These are phyloP conservation scores for Cetoscarus ocellatus DNA, from an alignment of 2,797 vertebrate species.

Conservation along the genomic window DNA sequence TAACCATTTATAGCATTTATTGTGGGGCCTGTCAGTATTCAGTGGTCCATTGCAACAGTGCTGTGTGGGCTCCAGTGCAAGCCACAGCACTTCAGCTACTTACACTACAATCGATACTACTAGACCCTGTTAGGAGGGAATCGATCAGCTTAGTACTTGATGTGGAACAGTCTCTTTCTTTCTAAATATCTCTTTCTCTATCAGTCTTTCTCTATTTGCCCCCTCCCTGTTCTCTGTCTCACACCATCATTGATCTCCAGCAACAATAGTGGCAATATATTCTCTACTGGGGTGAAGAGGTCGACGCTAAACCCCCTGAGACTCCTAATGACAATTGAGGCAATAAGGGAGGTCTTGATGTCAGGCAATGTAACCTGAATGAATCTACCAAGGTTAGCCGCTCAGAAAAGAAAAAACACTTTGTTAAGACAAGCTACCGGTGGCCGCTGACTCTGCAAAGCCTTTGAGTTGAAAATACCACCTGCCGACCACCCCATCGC, in stretches of 20 bases:
- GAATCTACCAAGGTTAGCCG: constrained; percentile 17
- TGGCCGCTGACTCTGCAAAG: constrained; percentile 5
- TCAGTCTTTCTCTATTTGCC: constrained; percentile 63
- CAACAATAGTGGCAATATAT: constrained; percentile 61
- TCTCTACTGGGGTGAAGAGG: constrained; percentile 59
- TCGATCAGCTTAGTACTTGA: constrained; percentile 81
- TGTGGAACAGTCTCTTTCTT: constrained; percentile 71
- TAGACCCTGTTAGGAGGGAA: constrained; percentile 74
- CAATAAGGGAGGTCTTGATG: constrained; percentile 41
- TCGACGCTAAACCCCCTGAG: constrained; percentile 55
- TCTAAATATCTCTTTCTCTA: constrained; percentile 47
- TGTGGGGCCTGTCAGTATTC: background rate
- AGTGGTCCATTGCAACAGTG: constrained; percentile 38
- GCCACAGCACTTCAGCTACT: constrained; percentile 76
- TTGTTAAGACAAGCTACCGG: constrained; percentile 10
- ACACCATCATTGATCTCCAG: constrained; percentile 62
- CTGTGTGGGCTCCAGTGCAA: constrained; percentile 66
- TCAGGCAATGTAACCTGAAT: constrained; percentile 30
- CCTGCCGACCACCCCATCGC: constrained; percentile 27
- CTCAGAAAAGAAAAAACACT: constrained; percentile 1
- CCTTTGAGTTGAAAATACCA: constrained; percentile 38
- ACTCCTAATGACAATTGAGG: constrained; percentile 55
- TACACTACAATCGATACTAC: constrained; percentile 80
- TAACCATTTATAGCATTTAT: too few species aligned
- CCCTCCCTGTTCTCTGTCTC: constrained; percentile 45